Conservation (phyloP, 1,140 invertebrate genomes). For the Drosophila littoralis region DNA sequence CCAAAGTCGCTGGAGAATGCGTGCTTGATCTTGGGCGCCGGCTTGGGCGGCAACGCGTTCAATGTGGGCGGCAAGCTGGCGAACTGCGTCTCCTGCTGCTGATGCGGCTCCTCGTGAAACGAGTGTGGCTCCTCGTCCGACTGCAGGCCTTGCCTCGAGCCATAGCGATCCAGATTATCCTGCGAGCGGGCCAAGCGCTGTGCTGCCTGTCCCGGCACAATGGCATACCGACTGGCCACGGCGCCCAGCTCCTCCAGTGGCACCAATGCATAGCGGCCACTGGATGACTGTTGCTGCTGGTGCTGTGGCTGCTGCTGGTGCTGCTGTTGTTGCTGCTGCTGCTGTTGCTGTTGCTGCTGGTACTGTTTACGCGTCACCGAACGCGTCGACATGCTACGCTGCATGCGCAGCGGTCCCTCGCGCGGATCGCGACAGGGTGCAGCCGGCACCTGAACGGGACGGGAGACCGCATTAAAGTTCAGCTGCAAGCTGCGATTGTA, state of each 20-base stretch:
- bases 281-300: constrained; percentile 49
- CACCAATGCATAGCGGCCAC: constrained; percentile 84
- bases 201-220: constrained; percentile 59
- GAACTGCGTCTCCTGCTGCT: constrained; percentile 69
- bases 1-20: constrained; percentile 86
- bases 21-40: constrained; percentile 75
- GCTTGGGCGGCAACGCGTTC: constrained; percentile 30
- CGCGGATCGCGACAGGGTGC: constrained; percentile 72
- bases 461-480: constrained; percentile 77
- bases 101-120: constrained; percentile 73
- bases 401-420: constrained; percentile 83
- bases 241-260: constrained; percentile 84
- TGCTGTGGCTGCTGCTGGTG: constrained; percentile 48
- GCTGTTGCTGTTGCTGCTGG: constrained; percentile 52
- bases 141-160: constrained; percentile 56
- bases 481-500: constrained; percentile 78
- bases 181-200: constrained; percentile 73
- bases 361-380: constrained; percentile 73
- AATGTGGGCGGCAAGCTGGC: constrained; percentile 69
- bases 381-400: constrained; percentile 81
- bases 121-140: constrained; percentile 75
- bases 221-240: constrained; percentile 60
- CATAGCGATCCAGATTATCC: constrained; percentile 72
- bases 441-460: constrained; percentile 75
- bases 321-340: constrained; percentile 41